These are phyloP conservation scores for Cuculus canorus DNA, from an alignment of 2,797 vertebrate genomes.

Conservation along the genomic window DNA sequence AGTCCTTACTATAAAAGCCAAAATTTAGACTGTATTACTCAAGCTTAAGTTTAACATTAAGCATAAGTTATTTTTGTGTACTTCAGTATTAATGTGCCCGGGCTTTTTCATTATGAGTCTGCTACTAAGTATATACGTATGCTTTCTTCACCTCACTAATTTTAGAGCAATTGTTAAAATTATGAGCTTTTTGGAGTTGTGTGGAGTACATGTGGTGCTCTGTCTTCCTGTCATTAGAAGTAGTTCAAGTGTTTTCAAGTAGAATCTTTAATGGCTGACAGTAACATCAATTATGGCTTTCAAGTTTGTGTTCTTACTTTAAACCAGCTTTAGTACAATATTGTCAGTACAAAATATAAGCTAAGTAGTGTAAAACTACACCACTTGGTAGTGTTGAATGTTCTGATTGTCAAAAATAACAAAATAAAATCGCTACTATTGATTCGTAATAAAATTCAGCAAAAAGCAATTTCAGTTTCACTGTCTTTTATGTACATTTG, in stretches of 20 bases:
- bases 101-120: neutral
- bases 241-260: neutral
- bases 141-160: neutral
- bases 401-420: neutral
- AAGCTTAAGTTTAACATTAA: neutral
- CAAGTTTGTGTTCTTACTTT: neutral
- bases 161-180: neutral
- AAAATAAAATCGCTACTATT: neutral
- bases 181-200: neutral
- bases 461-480: neutral
- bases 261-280: neutral
- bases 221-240: neutral
- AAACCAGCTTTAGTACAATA: neutral
- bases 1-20: neutral
- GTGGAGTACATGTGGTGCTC: neutral
- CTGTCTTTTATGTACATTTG: neutral
- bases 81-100: neutral
- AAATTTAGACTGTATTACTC: neutral
- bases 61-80: neutral
- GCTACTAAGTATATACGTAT: neutral
- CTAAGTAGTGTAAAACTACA: neutral
- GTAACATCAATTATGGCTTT: neutral
- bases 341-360: neutral
- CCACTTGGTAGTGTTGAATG: slow-evolving; percentile 53
- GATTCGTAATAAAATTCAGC: neutral